A percentile compares a stretch with the other conserved stretches of the same genome.
Evolutionary conservation across 2,797 vertebrate genomes (phyloP).

Genomic region (Ciconia nigra): DNA sequence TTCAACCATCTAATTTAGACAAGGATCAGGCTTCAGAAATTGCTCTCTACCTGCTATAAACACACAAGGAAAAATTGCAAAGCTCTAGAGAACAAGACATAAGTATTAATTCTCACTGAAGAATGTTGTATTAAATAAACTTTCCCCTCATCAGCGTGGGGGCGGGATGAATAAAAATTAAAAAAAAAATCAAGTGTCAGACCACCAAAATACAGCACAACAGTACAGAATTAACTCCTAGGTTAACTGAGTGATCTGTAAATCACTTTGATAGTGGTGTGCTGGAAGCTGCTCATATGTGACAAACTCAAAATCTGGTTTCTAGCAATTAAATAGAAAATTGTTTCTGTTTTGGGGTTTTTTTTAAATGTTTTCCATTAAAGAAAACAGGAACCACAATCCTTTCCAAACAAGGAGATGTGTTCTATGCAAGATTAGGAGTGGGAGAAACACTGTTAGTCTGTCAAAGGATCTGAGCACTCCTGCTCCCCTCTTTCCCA

Average conservation of each 20-base stretch:
- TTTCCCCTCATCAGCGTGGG: neutral
- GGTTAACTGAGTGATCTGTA: neutral
- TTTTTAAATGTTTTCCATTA: neutral
- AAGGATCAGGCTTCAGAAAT: neutral
- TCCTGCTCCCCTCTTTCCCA: neutral
- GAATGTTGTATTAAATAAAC: neutral
- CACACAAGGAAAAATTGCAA: neutral
- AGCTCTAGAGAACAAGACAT: neutral
- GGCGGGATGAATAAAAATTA: neutral
- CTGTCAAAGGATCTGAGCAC: neutral
- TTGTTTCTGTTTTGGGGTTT: neutral
- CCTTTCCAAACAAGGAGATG: neutral
- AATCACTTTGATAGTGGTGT: neutral
- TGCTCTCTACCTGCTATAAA: neutral
- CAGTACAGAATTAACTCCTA: neutral
- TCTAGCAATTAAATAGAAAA: neutral
- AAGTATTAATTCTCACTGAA: neutral
- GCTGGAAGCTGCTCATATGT: neutral
- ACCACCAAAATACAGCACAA: neutral
- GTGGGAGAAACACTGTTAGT: neutral
- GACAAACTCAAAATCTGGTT: neutral
- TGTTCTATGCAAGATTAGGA: neutral
- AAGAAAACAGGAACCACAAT: neutral
- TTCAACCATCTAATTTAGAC: neutral
- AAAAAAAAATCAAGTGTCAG: neutral